These are phyloP conservation scores for Liparis tanakae DNA, from an alignment of 2,797 vertebrate species.

Conservation along the genomic window DNA sequence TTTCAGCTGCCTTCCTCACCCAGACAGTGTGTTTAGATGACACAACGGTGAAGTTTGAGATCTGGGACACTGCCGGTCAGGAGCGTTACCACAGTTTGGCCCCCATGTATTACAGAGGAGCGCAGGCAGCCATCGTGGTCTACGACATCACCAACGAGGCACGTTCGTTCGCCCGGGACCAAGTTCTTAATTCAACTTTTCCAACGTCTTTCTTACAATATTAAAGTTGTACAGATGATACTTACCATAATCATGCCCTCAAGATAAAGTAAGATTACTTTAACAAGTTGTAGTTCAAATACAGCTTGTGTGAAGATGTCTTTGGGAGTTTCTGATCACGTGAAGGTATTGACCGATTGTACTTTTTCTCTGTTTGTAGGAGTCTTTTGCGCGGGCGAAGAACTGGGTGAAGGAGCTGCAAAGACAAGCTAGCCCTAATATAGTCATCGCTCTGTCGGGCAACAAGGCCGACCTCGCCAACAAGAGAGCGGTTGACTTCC, in stretches of 20 bases:
- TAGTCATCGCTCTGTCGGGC: constrained; percentile 98
- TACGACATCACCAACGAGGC: constrained; percentile 99
- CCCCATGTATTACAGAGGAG: constrained; percentile 99
- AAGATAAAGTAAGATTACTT: background rate
- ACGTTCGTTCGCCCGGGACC: constrained; percentile 11
- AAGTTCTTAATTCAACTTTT: background rate
- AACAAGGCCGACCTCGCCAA: constrained; percentile 98
- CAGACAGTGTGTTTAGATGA: constrained; percentile 99
- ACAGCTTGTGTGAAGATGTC: background rate
- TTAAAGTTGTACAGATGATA: background rate
- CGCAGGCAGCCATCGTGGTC: constrained; percentile 98
- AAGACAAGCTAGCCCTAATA: constrained; percentile 98
- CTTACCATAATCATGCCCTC: background rate
- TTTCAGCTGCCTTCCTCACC: constrained; percentile 95
- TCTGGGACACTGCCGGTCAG: constrained; percentile 99
- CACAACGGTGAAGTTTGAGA: constrained; percentile 99
- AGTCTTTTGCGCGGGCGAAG: constrained; percentile 97
- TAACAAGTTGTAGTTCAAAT: constrained; percentile 6
- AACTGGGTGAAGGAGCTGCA: constrained; percentile 99
- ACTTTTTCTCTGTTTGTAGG: constrained; percentile 79
- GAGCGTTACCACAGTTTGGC: constrained; percentile 99
- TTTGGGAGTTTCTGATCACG: background rate
- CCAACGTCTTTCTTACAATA: background rate
- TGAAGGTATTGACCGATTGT: constrained; percentile 22
- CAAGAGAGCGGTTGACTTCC: constrained; percentile 98